Conservation (phyloP, 2,888 invertebrate genomes). For the Agonopterix alstromeriana region DNA sequence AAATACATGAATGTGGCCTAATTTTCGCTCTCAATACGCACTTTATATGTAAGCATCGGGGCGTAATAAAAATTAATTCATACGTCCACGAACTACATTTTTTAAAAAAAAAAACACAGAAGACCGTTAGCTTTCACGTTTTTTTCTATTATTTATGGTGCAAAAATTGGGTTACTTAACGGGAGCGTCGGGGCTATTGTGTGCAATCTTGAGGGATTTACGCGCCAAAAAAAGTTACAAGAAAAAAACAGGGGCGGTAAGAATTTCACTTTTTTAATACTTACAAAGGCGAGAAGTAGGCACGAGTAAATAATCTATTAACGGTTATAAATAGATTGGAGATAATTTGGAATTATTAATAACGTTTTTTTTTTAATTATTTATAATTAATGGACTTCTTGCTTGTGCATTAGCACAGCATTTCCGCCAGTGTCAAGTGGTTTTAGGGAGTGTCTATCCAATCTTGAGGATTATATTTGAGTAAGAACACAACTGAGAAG, state of each 20-base stretch:
- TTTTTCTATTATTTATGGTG: slow-evolving; percentile 69
- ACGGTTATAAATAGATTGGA: slow-evolving; percentile 44
- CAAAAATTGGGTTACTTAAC: slow-evolving; percentile 76
- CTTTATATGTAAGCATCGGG: slow-evolving; percentile 69
- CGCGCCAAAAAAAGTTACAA: slow-evolving; percentile 17
- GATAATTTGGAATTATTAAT: slow-evolving; percentile 45
- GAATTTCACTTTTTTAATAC: slow-evolving; percentile 21
- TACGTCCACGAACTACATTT: slow-evolving; percentile 31
- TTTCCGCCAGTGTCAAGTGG: too few species aligned
- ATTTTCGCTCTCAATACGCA: slow-evolving; percentile 71
- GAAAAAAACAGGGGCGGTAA: slow-evolving; percentile 25
- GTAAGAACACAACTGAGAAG: too few species aligned
- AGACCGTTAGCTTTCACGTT: slow-evolving; percentile 62
- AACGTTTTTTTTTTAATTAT: slow-evolving; percentile 27
- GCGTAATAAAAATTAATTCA: slow-evolving; percentile 72
- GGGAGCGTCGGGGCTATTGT: slow-evolving; percentile 63
- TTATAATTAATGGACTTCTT: too few species aligned
- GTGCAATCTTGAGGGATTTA: slow-evolving; percentile 34
- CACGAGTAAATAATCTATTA: slow-evolving; percentile 35
- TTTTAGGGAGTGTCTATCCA: too few species aligned
- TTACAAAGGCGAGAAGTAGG: slow-evolving; percentile 12
- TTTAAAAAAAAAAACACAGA: slow-evolving; percentile 36
- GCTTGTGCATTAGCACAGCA: too few species aligned
- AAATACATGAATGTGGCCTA: slow-evolving; percentile 63
- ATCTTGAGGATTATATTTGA: too few species aligned